These are phyloP conservation scores for Bombus turneri DNA, from an alignment of 1,140 invertebrate species.

Conservation along the genomic window DNA sequence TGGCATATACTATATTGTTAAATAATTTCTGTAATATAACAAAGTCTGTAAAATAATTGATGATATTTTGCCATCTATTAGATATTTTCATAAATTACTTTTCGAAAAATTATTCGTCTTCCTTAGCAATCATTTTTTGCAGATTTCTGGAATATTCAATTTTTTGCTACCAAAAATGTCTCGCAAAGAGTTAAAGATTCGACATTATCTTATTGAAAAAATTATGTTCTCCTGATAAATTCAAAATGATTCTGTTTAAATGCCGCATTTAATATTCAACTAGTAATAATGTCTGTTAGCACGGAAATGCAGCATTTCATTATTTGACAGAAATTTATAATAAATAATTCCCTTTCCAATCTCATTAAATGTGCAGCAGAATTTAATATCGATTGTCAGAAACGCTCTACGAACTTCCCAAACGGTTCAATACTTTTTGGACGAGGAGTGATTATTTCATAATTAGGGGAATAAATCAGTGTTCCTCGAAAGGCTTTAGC, in stretches of 20 bases:
- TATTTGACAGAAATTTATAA: neutral
- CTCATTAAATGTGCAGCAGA: neutral
- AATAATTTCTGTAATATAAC: neutral
- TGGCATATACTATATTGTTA: neutral
- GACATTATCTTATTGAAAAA: neutral
- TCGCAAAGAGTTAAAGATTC: neutral
- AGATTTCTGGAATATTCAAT: neutral
- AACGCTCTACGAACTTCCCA: neutral
- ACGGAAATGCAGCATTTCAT: neutral
- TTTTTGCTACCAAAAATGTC: neutral
- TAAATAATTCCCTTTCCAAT: neutral
- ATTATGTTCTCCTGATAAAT: neutral
- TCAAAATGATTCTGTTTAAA: neutral
- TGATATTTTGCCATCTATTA: neutral
- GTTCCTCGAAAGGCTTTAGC: neutral
- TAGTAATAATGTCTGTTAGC: too few species aligned
- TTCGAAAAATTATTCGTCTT: neutral
- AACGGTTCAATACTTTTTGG: neutral
- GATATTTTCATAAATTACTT: neutral
- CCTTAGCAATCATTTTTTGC: neutral
- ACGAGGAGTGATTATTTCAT: neutral
- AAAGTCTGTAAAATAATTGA: too few species aligned
- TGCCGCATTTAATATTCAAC: neutral
- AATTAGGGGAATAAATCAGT: neutral
- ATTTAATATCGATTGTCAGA: neutral